phyloP scores from a whole-genome alignment of 1,140 invertebrate species.

The Eueides isabella region DNA sequence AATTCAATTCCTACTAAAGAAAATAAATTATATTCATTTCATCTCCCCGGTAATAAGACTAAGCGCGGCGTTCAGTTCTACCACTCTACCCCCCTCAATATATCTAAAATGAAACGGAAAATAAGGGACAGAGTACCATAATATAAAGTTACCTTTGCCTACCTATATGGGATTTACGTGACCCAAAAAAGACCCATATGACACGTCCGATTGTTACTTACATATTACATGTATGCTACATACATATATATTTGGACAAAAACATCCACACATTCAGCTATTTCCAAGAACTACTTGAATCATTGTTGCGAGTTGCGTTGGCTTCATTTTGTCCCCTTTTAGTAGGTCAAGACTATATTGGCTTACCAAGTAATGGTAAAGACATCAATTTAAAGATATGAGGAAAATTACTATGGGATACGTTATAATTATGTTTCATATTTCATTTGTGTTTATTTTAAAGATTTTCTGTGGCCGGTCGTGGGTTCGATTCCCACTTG shows the following conservation, averaged over 20 bases:
- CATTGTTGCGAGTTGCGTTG: neutral
- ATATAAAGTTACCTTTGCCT: too few relatives aligned
- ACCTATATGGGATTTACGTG: too few relatives aligned
- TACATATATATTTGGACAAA: neutral
- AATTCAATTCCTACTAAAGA: too few relatives aligned
- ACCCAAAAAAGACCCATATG: neutral
- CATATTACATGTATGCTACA: neutral
- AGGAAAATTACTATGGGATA: neutral
- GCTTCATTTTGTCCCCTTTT: neutral
- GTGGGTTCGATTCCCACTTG: too few relatives aligned
- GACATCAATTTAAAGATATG: neutral
- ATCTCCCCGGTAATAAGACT: too few relatives aligned
- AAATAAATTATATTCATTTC: too few relatives aligned
- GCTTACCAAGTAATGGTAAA: neutral
- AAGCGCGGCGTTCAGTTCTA: too few relatives aligned
- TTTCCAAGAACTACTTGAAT: conserved; percentile 8
- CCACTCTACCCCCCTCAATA: too few relatives aligned
- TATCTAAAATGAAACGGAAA: too few relatives aligned
- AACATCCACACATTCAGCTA: neutral
- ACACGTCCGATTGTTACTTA: neutral
- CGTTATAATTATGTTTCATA: neutral
- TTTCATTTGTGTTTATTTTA: neutral
- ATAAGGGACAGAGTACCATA: too few relatives aligned
- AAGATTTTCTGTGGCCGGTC: too few relatives aligned
- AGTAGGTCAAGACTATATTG: neutral